Evolutionary conservation across 2,888 invertebrate species (phyloP).

Genomic region (Polietes domitor): DNA sequence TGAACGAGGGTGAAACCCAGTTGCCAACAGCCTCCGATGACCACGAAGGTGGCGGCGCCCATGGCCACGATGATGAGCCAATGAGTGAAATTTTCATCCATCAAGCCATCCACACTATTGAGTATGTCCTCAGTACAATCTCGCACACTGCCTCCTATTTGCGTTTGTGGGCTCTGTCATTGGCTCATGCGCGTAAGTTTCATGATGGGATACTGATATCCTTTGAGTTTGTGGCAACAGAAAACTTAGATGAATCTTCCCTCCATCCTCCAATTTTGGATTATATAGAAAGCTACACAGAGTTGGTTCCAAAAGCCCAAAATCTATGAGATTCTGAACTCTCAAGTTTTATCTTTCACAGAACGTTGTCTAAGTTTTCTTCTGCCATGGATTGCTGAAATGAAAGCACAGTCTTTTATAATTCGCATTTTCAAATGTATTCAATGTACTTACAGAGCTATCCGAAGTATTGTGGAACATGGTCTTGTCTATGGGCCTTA

Average conservation of each 20-base stretch:
- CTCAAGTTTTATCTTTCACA: too few relatives aligned
- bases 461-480: conserved; percentile 96
- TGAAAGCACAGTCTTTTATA: neutral
- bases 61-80: conserved; percentile 83
- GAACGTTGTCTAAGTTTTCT: too few relatives aligned
- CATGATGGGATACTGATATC: too few relatives aligned
- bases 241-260: too few relatives aligned
- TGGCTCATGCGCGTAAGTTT: conserved; percentile 95
- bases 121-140: conserved; percentile 96
- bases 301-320: too few relatives aligned
- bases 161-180: conserved; percentile 97
- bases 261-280: too few relatives aligned
- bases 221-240: too few relatives aligned
- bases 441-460: conserved; percentile 83
- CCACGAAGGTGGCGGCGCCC: conserved; percentile 80
- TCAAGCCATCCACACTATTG: conserved; percentile 97
- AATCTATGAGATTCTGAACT: too few relatives aligned
- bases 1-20: conserved; percentile 71
- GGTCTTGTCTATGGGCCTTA: conserved; percentile 92
- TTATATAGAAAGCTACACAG: too few relatives aligned
- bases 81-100: conserved; percentile 95
- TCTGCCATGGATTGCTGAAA: neutral
- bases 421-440: neutral
- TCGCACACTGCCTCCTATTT: conserved; percentile 98
- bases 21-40: conserved; percentile 70